Evolutionary conservation across 2,113 vertebrate species (phyloP), one percentile per base, ranked within the genome.

Genomic region (Colius striatus): DNA sequence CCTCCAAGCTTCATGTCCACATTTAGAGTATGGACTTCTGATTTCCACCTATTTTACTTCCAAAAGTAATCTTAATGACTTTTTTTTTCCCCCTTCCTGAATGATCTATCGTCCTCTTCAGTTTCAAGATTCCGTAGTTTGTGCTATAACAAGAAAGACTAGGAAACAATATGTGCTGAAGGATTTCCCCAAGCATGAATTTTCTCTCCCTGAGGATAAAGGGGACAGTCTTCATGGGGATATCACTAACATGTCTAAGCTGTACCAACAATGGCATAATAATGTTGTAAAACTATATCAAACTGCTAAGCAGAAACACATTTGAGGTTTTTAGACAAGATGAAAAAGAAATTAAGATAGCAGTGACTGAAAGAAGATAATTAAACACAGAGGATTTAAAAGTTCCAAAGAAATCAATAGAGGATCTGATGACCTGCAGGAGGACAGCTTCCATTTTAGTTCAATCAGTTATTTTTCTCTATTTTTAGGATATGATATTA

Each of bases 1-100:
- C 4, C 25, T 87, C 19, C 22, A 32, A 53, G 30, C 6, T 70
- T 16, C 2, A 2, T 32, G 32, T 13, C 8, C 36, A 23, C 27
- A 16, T 30, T 76, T 76, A 80, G 18, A 2, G 2, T 51, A 71
- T 25, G 9, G 12, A 27, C 11, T 48, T 41, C 38, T 57, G 6
- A 9, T 77, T 76, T 82, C 48, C 3, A 63, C 25, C 16, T 67
- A 25, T 74, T 82, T 95, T 36, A 83, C 18, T 89, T 91, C 17
- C 11, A 74, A 77, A 91, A 26, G 6, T 19, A 60, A 50, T 12
- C 7, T 54, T 80, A 55, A 79, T 54, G 51, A 45, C 2, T 27
- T 5, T 6, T 5, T 6, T 58, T 47, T 23, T 38, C 18, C 13
- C 27, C 32, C 4, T 2, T 11, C 21, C 11, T 2, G 1, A 57